phyloP scores from a whole-genome alignment of 2,113 vertebrate species.

The Opisthocomus hoazin region DNA sequence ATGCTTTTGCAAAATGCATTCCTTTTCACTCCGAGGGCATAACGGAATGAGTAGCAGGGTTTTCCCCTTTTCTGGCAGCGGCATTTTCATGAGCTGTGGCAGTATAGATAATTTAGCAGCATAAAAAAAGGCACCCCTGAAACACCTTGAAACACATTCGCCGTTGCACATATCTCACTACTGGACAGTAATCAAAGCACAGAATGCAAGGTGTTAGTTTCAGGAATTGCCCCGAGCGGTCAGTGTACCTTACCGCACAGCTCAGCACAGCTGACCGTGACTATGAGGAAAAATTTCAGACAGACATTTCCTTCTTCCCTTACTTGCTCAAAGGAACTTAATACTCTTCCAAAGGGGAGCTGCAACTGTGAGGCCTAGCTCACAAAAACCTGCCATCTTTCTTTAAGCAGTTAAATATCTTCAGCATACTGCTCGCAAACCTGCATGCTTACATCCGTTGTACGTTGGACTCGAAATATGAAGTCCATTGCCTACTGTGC shows the following conservation, averaged over 20 bases:
- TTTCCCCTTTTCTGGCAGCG: neutral
- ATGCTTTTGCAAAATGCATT: neutral
- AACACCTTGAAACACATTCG: neutral
- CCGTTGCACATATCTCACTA: neutral
- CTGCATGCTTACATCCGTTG: neutral
- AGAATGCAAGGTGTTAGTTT: neutral
- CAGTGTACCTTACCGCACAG: neutral
- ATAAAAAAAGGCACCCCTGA: neutral
- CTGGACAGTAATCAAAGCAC: neutral
- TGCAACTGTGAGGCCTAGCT: neutral
- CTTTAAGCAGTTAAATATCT: neutral
- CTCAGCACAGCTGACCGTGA: neutral
- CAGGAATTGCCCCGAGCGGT: neutral
- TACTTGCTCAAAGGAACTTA: neutral
- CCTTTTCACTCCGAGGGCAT: neutral
- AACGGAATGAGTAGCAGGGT: neutral
- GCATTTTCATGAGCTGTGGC: neutral
- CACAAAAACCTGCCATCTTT: neutral
- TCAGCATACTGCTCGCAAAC: neutral
- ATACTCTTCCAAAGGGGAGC: neutral
- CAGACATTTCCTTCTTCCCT: neutral
- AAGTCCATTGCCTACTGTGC: neutral
- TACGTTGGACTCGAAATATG: neutral
- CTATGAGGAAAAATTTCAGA: neutral
- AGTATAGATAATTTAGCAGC: neutral